Percentiles rank a stretch among this genome's conserved stretches.
phyloP scores from a whole-genome alignment of 2,113 vertebrate genomes.

The Rhodinocichla rosea region DNA sequence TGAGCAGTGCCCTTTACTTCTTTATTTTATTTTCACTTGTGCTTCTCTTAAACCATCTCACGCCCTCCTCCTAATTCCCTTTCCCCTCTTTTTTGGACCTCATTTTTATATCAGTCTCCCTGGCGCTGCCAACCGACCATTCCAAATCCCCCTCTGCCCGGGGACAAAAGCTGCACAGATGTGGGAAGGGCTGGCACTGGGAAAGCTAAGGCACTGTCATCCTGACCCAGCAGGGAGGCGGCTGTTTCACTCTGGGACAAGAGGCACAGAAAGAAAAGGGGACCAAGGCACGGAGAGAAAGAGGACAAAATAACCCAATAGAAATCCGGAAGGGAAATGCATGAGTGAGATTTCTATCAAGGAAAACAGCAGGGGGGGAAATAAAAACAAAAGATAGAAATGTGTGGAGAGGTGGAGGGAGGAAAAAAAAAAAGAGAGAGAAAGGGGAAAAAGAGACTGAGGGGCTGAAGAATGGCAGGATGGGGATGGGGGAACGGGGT shows the following conservation, averaged over 20 bases:
- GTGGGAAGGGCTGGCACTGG: constrained; percentile 73
- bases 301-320: constrained; percentile 71
- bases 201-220: constrained; percentile 68
- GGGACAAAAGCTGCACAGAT: constrained; percentile 78
- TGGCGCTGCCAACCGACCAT: constrained; percentile 75
- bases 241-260: constrained; percentile 62
- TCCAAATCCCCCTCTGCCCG: constrained; percentile 73
- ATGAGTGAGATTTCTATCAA: constrained; percentile 78
- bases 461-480: constrained; percentile 39
- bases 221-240: constrained; percentile 71
- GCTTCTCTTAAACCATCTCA: constrained; percentile 54
- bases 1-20: constrained; percentile 16
- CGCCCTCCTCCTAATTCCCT: constrained; percentile 36
- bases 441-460: neutral
- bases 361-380: constrained; percentile 62
- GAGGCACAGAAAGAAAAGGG: constrained; percentile 68
- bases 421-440: constrained; percentile 46
- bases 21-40: constrained; percentile 23
- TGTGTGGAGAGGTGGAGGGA: constrained; percentile 43
- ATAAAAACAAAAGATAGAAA: constrained; percentile 59
- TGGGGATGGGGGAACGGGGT: neutral
- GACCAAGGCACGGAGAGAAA: constrained; percentile 51
- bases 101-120: constrained; percentile 75
- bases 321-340: constrained; percentile 76
- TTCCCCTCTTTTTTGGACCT: constrained; percentile 41